Base-by-base conservation (phyloP, 2,797 vertebrate genomes). In the Centroberyx gerrardi region DNA sequence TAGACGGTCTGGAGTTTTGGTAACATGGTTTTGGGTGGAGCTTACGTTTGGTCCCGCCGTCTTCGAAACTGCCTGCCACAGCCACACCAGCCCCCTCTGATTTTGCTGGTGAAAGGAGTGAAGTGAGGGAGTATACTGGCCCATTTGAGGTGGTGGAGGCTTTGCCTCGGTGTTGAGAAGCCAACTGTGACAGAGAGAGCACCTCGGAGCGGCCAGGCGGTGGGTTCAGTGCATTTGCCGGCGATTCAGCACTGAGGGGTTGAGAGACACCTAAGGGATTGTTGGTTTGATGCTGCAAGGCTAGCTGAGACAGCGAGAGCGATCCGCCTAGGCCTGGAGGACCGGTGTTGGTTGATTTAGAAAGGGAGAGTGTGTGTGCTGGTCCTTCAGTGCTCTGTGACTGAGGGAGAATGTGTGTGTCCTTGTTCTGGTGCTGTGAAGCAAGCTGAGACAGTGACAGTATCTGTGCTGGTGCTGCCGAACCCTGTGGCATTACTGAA, bases 151-250 rank as follows among this genome's bases (percentile, higher is more conserved):
- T 84, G 78, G 76, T 56, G 84, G 90, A 88, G 86, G 86, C 88
- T 89, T 80, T 48, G 89, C 84, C 90, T 93, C 93, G 93, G 84
- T 81, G 78, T 89, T 90, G 83, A 86, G 94, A 93, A 4, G 91
- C 61, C 74, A 96, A 90, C 68, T 94, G 94, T 70, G 96, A 96
- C 54, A 96, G 89, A 73, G 96, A 95, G 62, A 90, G 93, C 62
- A 91, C 90, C 79, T 94, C 81, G 22, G 94, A 89, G 80, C 94
- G 67, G 46, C 83, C 92, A 68, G 87, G 88, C 85, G 91, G 85
- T 51, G 74, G 80, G 52, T 81, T 77, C 33, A 59, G 59, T 42
- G 76, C 61, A 53, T 68, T 71, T 64, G 64, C 62, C 76, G 74
- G 7, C 75, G 82, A 81, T 63, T 81, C 77, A 72, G 80, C 33